Conservation (phyloP, 1,140 invertebrate species). For the Hirudo medicinalis region DNA sequence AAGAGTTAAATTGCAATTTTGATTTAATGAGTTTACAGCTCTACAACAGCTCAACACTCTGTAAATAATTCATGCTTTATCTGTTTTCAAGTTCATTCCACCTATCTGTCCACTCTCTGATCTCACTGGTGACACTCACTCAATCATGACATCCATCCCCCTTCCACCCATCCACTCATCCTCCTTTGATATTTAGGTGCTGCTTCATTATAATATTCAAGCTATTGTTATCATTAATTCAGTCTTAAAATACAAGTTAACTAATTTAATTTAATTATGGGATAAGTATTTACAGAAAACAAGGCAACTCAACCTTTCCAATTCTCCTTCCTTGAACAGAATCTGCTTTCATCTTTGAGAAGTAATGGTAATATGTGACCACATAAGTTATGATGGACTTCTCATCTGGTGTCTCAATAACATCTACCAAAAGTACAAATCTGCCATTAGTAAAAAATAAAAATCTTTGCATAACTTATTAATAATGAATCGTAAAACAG, state of each 20-base stretch:
- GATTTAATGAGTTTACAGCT: too few species aligned
- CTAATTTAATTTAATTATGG: too few species aligned
- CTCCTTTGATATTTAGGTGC: background rate
- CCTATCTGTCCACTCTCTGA: background rate
- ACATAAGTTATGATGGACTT: slow-evolving; percentile 99
- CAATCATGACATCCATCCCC: background rate
- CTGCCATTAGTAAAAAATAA: too few species aligned
- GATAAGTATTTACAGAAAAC: too few species aligned
- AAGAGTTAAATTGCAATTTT: background rate
- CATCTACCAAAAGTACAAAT: slow-evolving; percentile 50
- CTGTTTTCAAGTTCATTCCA: background rate
- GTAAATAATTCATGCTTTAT: slow-evolving; percentile 5
- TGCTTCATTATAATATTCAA: too few species aligned
- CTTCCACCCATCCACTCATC: background rate
- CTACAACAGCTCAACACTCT: too few species aligned
- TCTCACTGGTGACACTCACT: background rate
- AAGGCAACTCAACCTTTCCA: slow-evolving; percentile 62
- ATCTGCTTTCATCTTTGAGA: slow-evolving; percentile 98
- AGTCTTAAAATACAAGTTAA: too few species aligned
- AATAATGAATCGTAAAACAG: too few species aligned
- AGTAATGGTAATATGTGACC: slow-evolving; percentile 99
- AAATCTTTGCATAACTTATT: too few species aligned
- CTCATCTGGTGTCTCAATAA: slow-evolving; percentile 96
- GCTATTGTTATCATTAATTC: too few species aligned
- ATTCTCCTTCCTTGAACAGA: slow-evolving; percentile 95